A percentile compares a stretch with the other conserved stretches of the same genome.
phyloP scores from a whole-genome alignment of 2,888 invertebrate species.

The Malacosoma neustria region DNA sequence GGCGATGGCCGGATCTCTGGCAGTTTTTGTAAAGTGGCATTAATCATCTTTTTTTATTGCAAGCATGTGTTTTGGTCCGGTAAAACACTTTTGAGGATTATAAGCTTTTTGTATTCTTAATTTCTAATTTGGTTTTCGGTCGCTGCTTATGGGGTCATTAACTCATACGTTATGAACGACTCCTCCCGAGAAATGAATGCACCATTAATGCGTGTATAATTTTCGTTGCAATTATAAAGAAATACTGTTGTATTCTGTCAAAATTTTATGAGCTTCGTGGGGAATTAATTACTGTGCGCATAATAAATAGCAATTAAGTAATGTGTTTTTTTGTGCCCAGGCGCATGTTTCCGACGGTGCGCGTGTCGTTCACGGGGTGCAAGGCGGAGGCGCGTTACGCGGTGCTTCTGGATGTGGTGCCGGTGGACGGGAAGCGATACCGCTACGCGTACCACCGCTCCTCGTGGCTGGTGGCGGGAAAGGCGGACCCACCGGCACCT shows the following conservation, averaged over 20 bases:
- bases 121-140: conserved; percentile 62
- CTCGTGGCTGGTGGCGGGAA: conserved; percentile 98
- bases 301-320: not conserved
- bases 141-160: conserved; percentile 60
- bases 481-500: conserved; percentile 97
- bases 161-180: conserved; percentile 28
- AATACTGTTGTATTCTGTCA: conserved; percentile 14
- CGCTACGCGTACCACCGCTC: conserved; percentile 99
- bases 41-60: conserved; percentile 70
- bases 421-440: conserved; percentile 96
- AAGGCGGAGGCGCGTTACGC: conserved; percentile 90
- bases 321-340: conserved; percentile 65
- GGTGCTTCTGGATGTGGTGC: conserved; percentile 96
- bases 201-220: conserved; percentile 38
- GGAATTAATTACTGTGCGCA: conserved; percentile 5
- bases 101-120: conserved; percentile 58
- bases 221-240: conserved; percentile 32
- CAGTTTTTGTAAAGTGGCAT: conserved; percentile 66
- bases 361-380: conserved; percentile 92
- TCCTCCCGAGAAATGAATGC: conserved; percentile 32
- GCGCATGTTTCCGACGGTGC: conserved; percentile 98
- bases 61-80: conserved; percentile 66
- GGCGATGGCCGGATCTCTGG: conserved; percentile 60
- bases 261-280: conserved; percentile 13
- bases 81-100: conserved; percentile 63